These are phyloP conservation scores for Rafetus swinhoei DNA, from an alignment of 2,113 vertebrate species.

Conservation along the genomic window DNA sequence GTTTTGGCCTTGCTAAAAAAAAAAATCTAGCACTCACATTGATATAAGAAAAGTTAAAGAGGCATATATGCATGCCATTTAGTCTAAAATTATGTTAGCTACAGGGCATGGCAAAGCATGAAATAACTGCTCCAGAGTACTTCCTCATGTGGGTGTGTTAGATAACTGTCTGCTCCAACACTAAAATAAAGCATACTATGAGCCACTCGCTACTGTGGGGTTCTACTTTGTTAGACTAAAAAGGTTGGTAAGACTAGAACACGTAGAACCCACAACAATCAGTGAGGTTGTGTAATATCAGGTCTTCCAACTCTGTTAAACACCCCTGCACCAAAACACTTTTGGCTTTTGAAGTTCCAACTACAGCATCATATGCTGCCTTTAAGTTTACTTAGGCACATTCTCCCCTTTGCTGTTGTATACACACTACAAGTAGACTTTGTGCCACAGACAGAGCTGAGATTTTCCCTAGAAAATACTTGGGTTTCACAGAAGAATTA, in stretches of 20 bases:
- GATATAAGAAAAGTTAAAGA: slow-evolving; percentile 66
- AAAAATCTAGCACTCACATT: slow-evolving; percentile 51
- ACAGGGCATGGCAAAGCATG: slow-evolving; percentile 82
- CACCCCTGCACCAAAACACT: slow-evolving; percentile 19
- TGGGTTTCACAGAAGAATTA: slow-evolving; percentile 23
- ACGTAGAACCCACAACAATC: not conserved
- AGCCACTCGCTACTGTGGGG: slow-evolving; percentile 32
- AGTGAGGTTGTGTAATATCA: not conserved
- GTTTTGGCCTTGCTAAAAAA: slow-evolving; percentile 28
- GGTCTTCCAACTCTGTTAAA: not conserved
- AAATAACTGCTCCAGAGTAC: slow-evolving; percentile 82
- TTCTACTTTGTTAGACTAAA: slow-evolving; percentile 58
- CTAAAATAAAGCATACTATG: slow-evolving; percentile 75
- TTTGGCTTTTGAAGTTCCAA: slow-evolving; percentile 57
- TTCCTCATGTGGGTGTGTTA: slow-evolving; percentile 83
- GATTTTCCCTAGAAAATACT: slow-evolving; percentile 39
- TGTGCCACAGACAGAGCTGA: slow-evolving; percentile 28
- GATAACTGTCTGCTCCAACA: slow-evolving; percentile 80
- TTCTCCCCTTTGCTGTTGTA: slow-evolving; percentile 59
- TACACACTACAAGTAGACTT: slow-evolving; percentile 53
- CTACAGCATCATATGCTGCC: slow-evolving; percentile 44
- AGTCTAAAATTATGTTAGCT: slow-evolving; percentile 79
- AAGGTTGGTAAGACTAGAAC: slow-evolving; percentile 4
- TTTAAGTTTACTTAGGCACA: slow-evolving; percentile 71
- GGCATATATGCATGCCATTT: slow-evolving; percentile 65